Percentiles rank a stretch among this genome's conserved stretches.
Evolutionary conservation across 2,797 vertebrate species (phyloP).

Genomic region (Megalops cyprinoides): DNA sequence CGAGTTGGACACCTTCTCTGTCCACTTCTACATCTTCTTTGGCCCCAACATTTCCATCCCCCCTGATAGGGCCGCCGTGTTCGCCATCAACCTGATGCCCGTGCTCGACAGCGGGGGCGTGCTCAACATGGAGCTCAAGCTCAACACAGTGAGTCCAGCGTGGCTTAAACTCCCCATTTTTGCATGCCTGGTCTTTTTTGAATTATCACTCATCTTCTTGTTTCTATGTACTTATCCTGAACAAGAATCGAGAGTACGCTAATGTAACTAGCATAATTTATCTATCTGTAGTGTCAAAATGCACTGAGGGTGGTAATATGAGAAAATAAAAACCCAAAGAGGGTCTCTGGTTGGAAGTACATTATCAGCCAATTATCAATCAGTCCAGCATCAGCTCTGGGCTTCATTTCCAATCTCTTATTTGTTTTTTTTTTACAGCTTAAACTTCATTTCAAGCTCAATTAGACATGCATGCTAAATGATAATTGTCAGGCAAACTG

Average conservation of each 20-base stretch:
- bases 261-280: neutral
- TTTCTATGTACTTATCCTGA: neutral
- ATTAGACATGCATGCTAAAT: neutral
- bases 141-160: slow-evolving; percentile 87
- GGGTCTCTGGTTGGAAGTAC: neutral
- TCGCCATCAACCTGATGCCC: slow-evolving; percentile 91
- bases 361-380: neutral
- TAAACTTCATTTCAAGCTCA: neutral
- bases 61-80: slow-evolving; percentile 87
- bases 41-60: slow-evolving; percentile 93
- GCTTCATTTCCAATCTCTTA: neutral
- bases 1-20: slow-evolving; percentile 96
- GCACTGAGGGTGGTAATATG: neutral
- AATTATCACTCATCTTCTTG: neutral
- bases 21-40: slow-evolving; percentile 98
- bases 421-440: neutral
- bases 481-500: too few species aligned
- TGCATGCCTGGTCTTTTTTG: neutral
- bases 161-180: too few species aligned
- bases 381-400: neutral
- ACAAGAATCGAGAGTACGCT: neutral
- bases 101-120: slow-evolving; percentile 95
- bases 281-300: neutral
- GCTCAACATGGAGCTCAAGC: slow-evolving; percentile 94
- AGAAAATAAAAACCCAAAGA: neutral